Conservation (phyloP, 2,888 invertebrate genomes). For the Halictus quadricinctus region DNA sequence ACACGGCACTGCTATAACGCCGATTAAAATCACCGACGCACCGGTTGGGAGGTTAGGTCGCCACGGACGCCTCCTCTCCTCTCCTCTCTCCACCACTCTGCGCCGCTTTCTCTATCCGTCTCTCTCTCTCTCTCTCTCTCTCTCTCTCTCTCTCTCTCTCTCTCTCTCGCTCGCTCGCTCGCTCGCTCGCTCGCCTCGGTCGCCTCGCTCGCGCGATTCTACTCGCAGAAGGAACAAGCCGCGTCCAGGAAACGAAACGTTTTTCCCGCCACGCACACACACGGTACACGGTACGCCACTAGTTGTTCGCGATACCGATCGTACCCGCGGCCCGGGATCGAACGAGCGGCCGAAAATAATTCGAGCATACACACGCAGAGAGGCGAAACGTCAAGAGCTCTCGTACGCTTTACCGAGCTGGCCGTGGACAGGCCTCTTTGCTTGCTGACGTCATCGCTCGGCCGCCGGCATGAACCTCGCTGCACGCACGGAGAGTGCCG, state of each 20-base stretch:
- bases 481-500: conserved; percentile 57
- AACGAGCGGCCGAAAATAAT: conserved; percentile 35
- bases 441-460: conserved; percentile 69
- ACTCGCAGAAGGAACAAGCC: conserved; percentile 45
- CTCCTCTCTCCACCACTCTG: conserved; percentile 28
- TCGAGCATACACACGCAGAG: conserved; percentile 26
- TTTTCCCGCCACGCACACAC: conserved; percentile 46
- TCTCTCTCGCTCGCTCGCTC: conserved; percentile 28
- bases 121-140: conserved; percentile 38
- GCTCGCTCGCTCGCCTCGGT: neutral
- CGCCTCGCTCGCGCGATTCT: conserved; percentile 37
- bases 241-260: conserved; percentile 17
- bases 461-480: conserved; percentile 69
- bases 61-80: conserved; percentile 55
- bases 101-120: conserved; percentile 33
- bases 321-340: conserved; percentile 16
- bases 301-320: conserved; percentile 32
- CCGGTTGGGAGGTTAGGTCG: conserved; percentile 70
- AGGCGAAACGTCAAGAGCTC: conserved; percentile 57
- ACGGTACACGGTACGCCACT: neutral
- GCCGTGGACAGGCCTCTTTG: conserved; percentile 66
- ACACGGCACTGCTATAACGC: conserved; percentile 45
- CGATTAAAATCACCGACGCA: conserved; percentile 61
- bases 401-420: conserved; percentile 51
- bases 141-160: neutral